Conservation (phyloP, 1,140 invertebrate genomes). For the Eciton burchellii region DNA sequence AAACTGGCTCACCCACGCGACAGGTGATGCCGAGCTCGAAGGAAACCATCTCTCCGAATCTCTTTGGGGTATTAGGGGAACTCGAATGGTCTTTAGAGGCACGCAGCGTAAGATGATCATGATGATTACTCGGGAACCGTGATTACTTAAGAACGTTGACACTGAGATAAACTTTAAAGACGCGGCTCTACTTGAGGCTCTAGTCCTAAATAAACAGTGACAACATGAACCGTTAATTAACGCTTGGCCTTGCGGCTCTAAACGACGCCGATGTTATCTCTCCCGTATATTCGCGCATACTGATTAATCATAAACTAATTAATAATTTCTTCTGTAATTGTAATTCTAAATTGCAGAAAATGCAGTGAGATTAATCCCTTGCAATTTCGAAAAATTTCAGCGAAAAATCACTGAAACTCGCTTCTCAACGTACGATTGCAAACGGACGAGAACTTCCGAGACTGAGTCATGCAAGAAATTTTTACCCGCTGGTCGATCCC, state of each 20-base stretch:
- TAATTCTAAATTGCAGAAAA: too few species aligned
- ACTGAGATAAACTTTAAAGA: conserved; percentile 27
- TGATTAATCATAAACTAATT: too few species aligned
- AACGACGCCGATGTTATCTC: too few species aligned
- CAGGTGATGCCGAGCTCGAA: conserved; percentile 53
- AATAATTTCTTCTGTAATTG: too few species aligned
- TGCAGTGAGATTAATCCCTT: too few species aligned
- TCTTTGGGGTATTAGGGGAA: neutral
- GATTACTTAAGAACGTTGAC: conserved; percentile 21
- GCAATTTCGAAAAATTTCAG: neutral
- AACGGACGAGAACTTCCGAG: neutral
- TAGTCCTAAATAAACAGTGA: conserved; percentile 14
- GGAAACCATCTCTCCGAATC: neutral
- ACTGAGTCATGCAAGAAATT: neutral
- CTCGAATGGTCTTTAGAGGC: neutral
- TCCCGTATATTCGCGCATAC: too few species aligned
- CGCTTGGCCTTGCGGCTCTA: neutral
- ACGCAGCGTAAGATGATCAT: conserved; percentile 10
- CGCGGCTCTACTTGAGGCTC: neutral
- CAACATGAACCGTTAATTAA: neutral
- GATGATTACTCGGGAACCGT: conserved; percentile 22
- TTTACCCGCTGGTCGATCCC: conserved; percentile 2
- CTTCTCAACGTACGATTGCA: neutral
- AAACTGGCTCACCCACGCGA: conserved; percentile 69
- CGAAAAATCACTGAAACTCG: neutral